phyloP scores from a whole-genome alignment of 2,888 invertebrate genomes.

The Limnephilus rhombicus region DNA sequence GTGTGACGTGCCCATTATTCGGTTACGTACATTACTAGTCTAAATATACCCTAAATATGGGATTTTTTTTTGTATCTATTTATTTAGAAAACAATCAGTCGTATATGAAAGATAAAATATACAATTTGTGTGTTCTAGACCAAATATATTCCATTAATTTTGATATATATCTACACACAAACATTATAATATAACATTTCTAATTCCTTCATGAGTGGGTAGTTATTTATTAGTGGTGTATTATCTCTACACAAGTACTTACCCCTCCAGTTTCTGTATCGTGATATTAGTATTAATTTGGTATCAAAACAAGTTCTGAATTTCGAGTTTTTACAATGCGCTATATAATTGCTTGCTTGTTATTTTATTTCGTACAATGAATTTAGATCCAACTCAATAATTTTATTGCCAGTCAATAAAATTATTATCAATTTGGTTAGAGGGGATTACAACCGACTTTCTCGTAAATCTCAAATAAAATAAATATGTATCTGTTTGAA shows the following conservation, averaged over 20 bases:
- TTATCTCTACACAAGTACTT: neutral
- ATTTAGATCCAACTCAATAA: conserved; percentile 13
- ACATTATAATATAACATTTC: too few relatives aligned
- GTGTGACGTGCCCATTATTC: too few relatives aligned
- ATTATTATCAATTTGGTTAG: conserved; percentile 11
- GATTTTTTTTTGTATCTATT: too few relatives aligned
- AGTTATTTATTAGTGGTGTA: neutral
- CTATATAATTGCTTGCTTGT: conserved; percentile 24
- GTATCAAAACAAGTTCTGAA: neutral
- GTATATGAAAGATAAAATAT: too few relatives aligned
- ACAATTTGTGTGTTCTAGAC: too few relatives aligned
- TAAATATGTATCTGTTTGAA: too few relatives aligned
- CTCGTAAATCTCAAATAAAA: neutral
- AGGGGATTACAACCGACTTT: neutral
- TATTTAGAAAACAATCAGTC: too few relatives aligned
- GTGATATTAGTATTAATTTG: too few relatives aligned
- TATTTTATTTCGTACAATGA: conserved; percentile 21
- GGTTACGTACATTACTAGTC: too few relatives aligned
- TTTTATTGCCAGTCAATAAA: conserved; percentile 26
- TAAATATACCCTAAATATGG: too few relatives aligned
- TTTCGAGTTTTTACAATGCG: conserved; percentile 11
- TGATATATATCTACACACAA: too few relatives aligned
- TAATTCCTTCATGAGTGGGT: neutral
- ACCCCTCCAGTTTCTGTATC: neutral
- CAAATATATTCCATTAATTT: too few relatives aligned